Evolutionary conservation across 2,113 vertebrate species (phyloP).

Genomic region (Gnathonemus longibarbis): DNA sequence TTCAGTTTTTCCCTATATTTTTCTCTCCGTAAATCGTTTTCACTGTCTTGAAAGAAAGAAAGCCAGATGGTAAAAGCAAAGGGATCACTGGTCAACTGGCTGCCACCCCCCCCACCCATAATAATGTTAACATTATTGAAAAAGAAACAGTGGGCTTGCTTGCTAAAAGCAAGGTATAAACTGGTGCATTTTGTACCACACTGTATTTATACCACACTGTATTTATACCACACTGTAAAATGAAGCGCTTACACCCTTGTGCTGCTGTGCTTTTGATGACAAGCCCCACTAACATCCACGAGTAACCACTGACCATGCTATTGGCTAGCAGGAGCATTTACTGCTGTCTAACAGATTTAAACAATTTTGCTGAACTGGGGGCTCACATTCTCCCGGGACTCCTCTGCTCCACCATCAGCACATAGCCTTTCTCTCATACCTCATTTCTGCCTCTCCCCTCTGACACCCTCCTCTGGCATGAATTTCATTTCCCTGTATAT

Average conservation of each 20-base stretch:
- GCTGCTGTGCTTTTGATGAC: neutral
- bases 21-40: neutral
- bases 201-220: neutral
- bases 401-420: neutral
- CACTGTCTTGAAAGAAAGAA: neutral
- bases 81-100: neutral
- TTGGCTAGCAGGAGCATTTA: neutral
- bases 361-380: neutral
- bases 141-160: neutral
- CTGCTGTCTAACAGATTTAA: neutral
- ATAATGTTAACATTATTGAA: neutral
- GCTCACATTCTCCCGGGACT: neutral
- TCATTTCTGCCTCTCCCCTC: neutral
- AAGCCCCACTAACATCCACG: neutral
- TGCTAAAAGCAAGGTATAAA: neutral
- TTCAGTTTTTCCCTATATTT: neutral
- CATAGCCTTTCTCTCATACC: neutral
- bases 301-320: neutral
- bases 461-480: neutral
- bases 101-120: too few relatives aligned
- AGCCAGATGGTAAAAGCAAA: too few relatives aligned
- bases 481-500: neutral
- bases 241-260: neutral
- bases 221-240: neutral
- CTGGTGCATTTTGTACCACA: neutral